Base-by-base conservation (phyloP, 1,140 invertebrate species). In the Eurosta solidaginis region DNA sequence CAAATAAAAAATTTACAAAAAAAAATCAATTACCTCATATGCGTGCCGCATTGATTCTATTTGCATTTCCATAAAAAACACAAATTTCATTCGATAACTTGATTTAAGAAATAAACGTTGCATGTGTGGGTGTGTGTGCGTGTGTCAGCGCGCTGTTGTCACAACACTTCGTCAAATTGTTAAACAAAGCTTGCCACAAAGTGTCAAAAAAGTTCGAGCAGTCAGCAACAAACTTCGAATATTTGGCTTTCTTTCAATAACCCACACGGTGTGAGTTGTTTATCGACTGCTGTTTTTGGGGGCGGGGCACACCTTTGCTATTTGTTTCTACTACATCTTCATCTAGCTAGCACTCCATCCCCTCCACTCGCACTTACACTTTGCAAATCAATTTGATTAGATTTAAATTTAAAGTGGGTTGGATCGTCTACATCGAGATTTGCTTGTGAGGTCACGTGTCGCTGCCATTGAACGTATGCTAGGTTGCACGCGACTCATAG, bases 331-430 rank as follows among this genome's bases (percentile, higher is more conserved):
- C 17, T n/a, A 22, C 17, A 5, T 20, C 17, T 27, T 6, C 52
- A 29, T 27, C 52, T 22, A 5, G 27, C 52, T 22, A 3, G 52
- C 68, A 44, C 27, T n/a, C 33, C 17, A 74, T 29, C 9, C 17
- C 20, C 68, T 22, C n/a, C 7, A 7, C 12, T 17, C 75, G 5
- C 17, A 1, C 50, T 9, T 7, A 4, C 29, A 7, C 45, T 42
- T 10, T n/a, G 17, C 33, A 77, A 79, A 76, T 79, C 78, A 79
- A 79, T 79, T 79, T 79, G 78, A 79, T 79, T 79, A 77, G 78
- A 79, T 79, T 79, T 79, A 50, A 77, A 77, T 79, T 79, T 79
- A 79, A 79, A 79, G 74, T 68, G 75, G 17, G 52, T 44, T 47
- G n/a, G 74, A 73, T 63, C 78, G 73, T 52, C n/a, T n/a, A n/a